Conservation (phyloP, 2,113 vertebrate species). For the Origma solitaria region DNA sequence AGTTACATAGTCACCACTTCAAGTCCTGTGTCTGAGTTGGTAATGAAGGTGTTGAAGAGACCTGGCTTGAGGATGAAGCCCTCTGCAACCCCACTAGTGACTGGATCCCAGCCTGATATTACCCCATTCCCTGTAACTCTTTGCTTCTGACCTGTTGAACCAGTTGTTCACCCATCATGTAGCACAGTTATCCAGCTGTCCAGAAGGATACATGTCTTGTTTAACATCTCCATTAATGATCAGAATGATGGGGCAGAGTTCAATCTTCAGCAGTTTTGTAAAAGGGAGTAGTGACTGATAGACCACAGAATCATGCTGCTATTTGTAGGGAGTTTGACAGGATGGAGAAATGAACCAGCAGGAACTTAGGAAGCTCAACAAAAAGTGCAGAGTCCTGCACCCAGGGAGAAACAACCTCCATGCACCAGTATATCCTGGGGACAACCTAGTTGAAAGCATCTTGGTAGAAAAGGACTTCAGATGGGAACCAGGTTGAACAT, state of each 20-base stretch:
- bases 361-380: background rate
- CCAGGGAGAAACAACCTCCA: background rate
- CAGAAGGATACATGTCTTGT: background rate
- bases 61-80: background rate
- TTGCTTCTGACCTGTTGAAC: background rate
- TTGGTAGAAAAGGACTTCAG: background rate
- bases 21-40: background rate
- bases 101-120: background rate
- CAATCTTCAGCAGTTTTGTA: background rate
- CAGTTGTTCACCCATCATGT: background rate
- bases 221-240: background rate
- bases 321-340: background rate
- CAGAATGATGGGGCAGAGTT: background rate
- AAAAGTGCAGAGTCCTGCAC: background rate
- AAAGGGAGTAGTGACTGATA: background rate
- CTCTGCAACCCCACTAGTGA: background rate
- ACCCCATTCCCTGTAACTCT: background rate
- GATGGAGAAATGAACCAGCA: background rate
- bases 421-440: background rate
- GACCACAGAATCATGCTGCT: background rate
- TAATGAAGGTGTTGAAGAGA: background rate
- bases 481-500: background rate
- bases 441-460: background rate
- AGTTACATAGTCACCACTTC: background rate
- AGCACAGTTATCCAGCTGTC: fast-evolving